Evolutionary conservation across 2,113 vertebrate genomes (phyloP).

Genomic region (Lophius piscatorius): DNA sequence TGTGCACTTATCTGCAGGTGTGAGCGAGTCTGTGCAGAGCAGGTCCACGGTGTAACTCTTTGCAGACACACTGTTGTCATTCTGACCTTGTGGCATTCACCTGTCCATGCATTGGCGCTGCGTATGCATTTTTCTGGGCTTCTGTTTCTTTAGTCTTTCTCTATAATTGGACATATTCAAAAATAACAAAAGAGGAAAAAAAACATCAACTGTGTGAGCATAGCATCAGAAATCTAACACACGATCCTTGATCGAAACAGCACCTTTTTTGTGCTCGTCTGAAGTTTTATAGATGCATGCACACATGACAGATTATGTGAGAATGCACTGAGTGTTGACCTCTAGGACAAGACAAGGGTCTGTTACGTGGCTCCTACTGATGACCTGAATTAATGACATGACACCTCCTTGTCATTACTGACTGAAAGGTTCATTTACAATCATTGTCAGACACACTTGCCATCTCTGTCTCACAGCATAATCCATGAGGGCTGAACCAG

Average conservation of each 20-base stretch:
- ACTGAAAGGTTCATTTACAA: conserved; percentile 52
- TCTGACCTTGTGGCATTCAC: conserved; percentile 70
- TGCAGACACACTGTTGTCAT: conserved; percentile 45
- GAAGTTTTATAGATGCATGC: too few species aligned
- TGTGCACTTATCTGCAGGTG: conserved; percentile 44
- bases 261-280: too few species aligned
- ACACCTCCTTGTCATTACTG: conserved; percentile 27
- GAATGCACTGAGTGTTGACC: conserved; percentile 37
- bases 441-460: conserved; percentile 50
- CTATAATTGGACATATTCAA: too few species aligned
- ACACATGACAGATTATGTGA: conserved; percentile 13
- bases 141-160: conserved; percentile 12
- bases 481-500: conserved; percentile 50
- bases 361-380: conserved; percentile 21
- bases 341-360: conserved; percentile 36
- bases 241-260: neutral
- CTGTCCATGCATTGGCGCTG: conserved; percentile 9
- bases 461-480: conserved; percentile 45
- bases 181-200: neutral
- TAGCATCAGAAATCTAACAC: neutral
- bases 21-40: conserved; percentile 38
- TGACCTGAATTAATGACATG: conserved; percentile 41
- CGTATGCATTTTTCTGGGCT: conserved; percentile 6
- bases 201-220: too few species aligned
- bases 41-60: conserved; percentile 32